These are phyloP conservation scores for Phyto melanocephala DNA, from an alignment of 2,888 invertebrate genomes.

Conservation along the genomic window DNA sequence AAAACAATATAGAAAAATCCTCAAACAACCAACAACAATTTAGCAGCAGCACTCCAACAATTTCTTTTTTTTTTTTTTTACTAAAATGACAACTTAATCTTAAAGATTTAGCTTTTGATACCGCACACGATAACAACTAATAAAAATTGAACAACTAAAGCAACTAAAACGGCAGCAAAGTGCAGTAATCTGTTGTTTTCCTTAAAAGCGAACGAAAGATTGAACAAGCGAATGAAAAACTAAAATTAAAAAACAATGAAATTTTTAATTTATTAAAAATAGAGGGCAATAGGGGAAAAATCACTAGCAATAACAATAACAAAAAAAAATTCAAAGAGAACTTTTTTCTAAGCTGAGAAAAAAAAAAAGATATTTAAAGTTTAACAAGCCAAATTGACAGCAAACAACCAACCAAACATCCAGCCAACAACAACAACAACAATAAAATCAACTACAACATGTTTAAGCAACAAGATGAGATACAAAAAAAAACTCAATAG, in stretches of 20 bases:
- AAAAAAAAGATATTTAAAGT: constrained; percentile 55
- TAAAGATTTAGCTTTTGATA: constrained; percentile 57
- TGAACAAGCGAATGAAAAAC: no score
- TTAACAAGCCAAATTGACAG: constrained; percentile 65
- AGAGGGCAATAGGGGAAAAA: constrained; percentile 42
- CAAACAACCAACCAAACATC: constrained; percentile 61
- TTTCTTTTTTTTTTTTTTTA: constrained; percentile 8
- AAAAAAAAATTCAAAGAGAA: neutral
- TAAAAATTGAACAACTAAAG: constrained; percentile 52
- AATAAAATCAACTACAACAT: constrained; percentile 45
- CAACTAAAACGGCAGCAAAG: constrained; percentile 30
- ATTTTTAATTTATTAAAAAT: constrained; percentile 63
- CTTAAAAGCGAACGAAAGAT: no score
- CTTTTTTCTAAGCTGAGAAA: neutral
- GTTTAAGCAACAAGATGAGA: constrained; percentile 67
- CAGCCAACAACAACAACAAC: constrained; percentile 64
- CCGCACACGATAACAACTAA: constrained; percentile 65
- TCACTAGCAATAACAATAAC: neutral
- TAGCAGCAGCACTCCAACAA: constrained; percentile 21
- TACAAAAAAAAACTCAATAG: constrained; percentile 64
- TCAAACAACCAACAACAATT: constrained; percentile 36
- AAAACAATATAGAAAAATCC: neutral
- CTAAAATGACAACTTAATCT: constrained; percentile 64
- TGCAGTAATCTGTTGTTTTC: constrained; percentile 35
- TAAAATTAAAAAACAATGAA: constrained; percentile 59